These are phyloP conservation scores for Eucriotettix oculatus DNA, from an alignment of 2,888 invertebrate genomes.

Conservation along the genomic window DNA sequence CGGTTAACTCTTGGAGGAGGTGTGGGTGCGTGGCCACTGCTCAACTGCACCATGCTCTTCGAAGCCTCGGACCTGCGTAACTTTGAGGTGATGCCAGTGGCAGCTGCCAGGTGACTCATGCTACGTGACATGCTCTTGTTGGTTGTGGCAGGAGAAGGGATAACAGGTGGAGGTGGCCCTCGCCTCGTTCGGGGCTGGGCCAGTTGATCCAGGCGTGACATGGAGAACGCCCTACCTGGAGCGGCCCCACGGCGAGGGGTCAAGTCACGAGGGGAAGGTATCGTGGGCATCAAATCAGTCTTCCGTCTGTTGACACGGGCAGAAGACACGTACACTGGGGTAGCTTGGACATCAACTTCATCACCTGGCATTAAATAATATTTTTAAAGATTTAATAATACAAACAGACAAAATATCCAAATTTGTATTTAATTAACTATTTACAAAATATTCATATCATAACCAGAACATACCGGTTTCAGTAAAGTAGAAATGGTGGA, in stretches of 20 bases:
- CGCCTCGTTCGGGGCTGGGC: slow-evolving; percentile 47
- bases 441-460: too few relatives aligned
- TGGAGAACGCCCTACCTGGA: slow-evolving; percentile 81
- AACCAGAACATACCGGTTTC: too few relatives aligned
- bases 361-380: background rate
- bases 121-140: slow-evolving; percentile 43
- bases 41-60: slow-evolving; percentile 34
- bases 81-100: slow-evolving; percentile 17
- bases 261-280: slow-evolving; percentile 52
- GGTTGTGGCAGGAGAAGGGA: slow-evolving; percentile 20
- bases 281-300: slow-evolving; percentile 81
- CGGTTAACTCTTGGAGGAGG: slow-evolving; percentile 28
- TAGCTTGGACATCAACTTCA: background rate
- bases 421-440: too few relatives aligned
- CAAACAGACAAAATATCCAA: too few relatives aligned
- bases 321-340: slow-evolving; percentile 20
- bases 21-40: slow-evolving; percentile 18
- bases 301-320: slow-evolving; percentile 68
- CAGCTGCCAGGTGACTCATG: slow-evolving; percentile 48
- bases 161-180: slow-evolving; percentile 20
- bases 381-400: background rate
- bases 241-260: slow-evolving; percentile 16
- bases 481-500: too few relatives aligned
- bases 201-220: slow-evolving; percentile 81
- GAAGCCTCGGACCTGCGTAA: slow-evolving; percentile 21